Conservation (phyloP, 37 sponge, comb jelly and placozoan species). For the Petrosia ficiformis region DNA sequence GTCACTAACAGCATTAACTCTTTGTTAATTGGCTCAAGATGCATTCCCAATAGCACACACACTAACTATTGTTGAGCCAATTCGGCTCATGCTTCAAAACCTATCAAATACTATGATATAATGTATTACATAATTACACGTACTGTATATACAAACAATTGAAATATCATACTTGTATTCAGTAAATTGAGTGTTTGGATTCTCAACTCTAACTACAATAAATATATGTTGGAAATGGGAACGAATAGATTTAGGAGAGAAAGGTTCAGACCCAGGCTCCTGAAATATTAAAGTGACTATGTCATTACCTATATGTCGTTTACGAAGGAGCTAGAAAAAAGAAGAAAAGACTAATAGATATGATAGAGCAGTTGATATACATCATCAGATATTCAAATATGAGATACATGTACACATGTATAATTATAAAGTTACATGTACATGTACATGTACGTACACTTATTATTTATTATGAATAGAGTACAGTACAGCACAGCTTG, state of each 20-base stretch:
- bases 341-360: background rate
- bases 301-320: conserved; percentile 98
- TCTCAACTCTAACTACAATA: conserved; percentile 76
- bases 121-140: too few relatives aligned
- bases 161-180: conserved; percentile 51
- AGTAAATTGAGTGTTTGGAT: conserved; percentile 40
- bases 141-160: background rate
- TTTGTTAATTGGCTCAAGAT: too few relatives aligned
- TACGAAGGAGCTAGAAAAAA: conserved; percentile 70
- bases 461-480: background rate
- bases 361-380: background rate
- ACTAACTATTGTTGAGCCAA: too few relatives aligned
- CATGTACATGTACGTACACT: conserved; percentile 13
- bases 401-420: conserved; percentile 1
- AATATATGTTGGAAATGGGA: conserved; percentile 98
- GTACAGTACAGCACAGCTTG: too few relatives aligned
- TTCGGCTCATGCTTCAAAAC: too few relatives aligned
- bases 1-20: too few relatives aligned
- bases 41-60: too few relatives aligned
- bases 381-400: background rate
- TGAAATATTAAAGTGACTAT: conserved; percentile 97
- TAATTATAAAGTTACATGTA: conserved; percentile 10
- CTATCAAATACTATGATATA: too few relatives aligned
- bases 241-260: conserved; percentile 78
- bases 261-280: conserved; percentile 82